These are phyloP conservation scores for Eupithecia vulgata DNA, from an alignment of 2,888 invertebrate species.

Conservation along the genomic window DNA sequence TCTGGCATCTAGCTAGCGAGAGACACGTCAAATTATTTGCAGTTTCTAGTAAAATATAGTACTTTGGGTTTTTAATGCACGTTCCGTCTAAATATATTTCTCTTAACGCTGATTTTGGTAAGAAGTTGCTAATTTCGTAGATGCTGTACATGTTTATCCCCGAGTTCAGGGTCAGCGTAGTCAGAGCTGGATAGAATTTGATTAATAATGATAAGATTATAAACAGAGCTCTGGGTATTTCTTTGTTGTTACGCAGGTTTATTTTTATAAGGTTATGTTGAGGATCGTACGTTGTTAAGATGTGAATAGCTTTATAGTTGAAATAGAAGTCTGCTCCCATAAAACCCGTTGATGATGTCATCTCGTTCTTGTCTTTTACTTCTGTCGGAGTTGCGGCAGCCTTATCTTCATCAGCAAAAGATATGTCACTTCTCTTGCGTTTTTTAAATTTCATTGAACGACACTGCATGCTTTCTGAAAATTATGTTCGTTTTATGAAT, in stretches of 20 bases:
- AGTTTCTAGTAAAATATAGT: slow-evolving; percentile 53
- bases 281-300: slow-evolving; percentile 52
- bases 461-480: too few relatives aligned
- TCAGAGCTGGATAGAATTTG: slow-evolving; percentile 52
- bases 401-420: too few relatives aligned
- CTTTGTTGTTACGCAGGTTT: slow-evolving; percentile 53
- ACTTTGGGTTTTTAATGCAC: slow-evolving; percentile 55
- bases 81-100: slow-evolving; percentile 62
- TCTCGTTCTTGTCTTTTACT: too few relatives aligned
- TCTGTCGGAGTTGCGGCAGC: too few relatives aligned
- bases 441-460: too few relatives aligned
- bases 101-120: slow-evolving; percentile 57
- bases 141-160: slow-evolving; percentile 50
- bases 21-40: slow-evolving; percentile 50
- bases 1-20: slow-evolving; percentile 61
- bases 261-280: slow-evolving; percentile 54
- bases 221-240: slow-evolving; percentile 55
- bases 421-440: too few relatives aligned
- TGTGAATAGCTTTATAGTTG: slow-evolving; percentile 36
- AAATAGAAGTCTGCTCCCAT: background rate
- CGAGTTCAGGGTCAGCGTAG: slow-evolving; percentile 52
- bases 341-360: too few relatives aligned
- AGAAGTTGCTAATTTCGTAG: slow-evolving; percentile 58
- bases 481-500: too few relatives aligned
- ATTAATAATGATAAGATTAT: slow-evolving; percentile 57